A percentile compares a stretch with the other conserved stretches of the same genome.
These are phyloP conservation scores for Prochilodus magdalenae DNA, from an alignment of 2,113 vertebrate species.

Conservation along the genomic window DNA sequence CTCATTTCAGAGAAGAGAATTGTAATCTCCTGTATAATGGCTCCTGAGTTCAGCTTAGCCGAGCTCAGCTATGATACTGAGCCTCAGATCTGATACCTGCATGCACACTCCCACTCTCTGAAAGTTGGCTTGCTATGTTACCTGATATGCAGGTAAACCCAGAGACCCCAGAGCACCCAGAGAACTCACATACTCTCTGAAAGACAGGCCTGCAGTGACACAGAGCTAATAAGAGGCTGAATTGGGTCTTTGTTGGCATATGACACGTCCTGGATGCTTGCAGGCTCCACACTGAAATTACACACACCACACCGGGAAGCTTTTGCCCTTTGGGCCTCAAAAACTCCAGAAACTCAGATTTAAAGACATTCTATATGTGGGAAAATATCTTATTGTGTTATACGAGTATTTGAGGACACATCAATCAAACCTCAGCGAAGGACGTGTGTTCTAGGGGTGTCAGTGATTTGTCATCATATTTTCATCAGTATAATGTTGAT, in stretches of 20 bases:
- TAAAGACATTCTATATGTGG: too few relatives aligned
- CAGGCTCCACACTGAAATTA: slow-evolving; percentile 1
- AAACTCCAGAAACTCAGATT: too few relatives aligned
- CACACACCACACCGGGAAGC: neutral
- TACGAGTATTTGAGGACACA: too few relatives aligned
- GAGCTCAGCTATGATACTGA: slow-evolving; percentile 15
- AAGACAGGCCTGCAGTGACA: neutral
- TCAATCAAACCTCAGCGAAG: too few relatives aligned
- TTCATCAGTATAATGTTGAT: too few relatives aligned
- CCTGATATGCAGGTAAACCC: slow-evolving; percentile 45
- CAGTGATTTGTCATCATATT: too few relatives aligned
- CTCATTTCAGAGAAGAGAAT: neutral
- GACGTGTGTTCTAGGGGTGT: too few relatives aligned
- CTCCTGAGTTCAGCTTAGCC: slow-evolving; percentile 1
- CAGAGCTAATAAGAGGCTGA: slow-evolving; percentile 5
- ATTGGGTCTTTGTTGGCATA: slow-evolving; percentile 32
- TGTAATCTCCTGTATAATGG: slow-evolving; percentile 14
- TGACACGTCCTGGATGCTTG: neutral
- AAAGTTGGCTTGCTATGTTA: slow-evolving; percentile 18
- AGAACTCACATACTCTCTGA: neutral
- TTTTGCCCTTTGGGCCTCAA: too few relatives aligned
- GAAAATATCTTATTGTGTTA: too few relatives aligned
- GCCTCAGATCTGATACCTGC: slow-evolving; percentile 33
- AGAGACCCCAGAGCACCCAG: slow-evolving; percentile 20
- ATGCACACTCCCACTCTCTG: slow-evolving; percentile 8